These are phyloP conservation scores for Drosophila antonietae DNA, from an alignment of 2,888 invertebrate species.

Conservation along the genomic window DNA sequence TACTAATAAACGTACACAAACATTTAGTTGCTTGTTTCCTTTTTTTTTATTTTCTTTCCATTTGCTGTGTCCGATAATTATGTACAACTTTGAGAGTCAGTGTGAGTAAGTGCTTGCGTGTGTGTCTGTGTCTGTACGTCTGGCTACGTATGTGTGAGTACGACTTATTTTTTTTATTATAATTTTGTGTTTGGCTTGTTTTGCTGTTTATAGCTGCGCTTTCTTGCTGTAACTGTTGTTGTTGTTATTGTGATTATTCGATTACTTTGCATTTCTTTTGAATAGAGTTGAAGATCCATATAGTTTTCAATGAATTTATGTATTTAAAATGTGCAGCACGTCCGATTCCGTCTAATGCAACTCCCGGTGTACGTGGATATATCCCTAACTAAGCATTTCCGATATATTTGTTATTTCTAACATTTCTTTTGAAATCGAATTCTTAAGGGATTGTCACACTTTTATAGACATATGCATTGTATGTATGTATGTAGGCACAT, in stretches of 20 bases:
- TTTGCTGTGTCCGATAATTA: conserved; percentile 63
- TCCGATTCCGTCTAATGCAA: conserved; percentile 12
- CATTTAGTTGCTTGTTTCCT: conserved; percentile 38
- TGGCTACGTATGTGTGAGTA: conserved; percentile 21
- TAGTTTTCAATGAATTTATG: conserved; percentile 28
- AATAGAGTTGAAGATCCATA: conserved; percentile 30
- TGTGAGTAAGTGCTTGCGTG: conserved; percentile 18
- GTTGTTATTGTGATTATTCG: conserved; percentile 38
- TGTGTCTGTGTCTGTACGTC: conserved; percentile 16
- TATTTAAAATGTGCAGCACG: conserved; percentile 57
- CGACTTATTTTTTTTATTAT: conserved; percentile 66
- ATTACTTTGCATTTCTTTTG: conserved; percentile 41
- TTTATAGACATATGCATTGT: not conserved
- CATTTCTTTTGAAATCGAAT: not conserved
- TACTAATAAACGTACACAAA: conserved; percentile 45
- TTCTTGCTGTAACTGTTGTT: conserved; percentile 34
- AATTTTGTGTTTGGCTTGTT: conserved; percentile 59
- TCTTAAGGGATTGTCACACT: conserved; percentile 1
- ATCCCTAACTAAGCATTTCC: conserved; percentile 44
- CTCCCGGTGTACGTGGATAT: conserved; percentile 20
- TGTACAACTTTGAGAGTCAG: conserved; percentile 34
- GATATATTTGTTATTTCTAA: conserved; percentile 14
- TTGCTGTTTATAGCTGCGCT: conserved; percentile 58
- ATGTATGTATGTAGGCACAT: not conserved
- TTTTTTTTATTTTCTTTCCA: conserved; percentile 32